Percentiles rank a stretch among this genome's conserved stretches.
Conservation (phyloP, 2,797 vertebrate genomes). For the Hyperoplus immaculatus region DNA sequence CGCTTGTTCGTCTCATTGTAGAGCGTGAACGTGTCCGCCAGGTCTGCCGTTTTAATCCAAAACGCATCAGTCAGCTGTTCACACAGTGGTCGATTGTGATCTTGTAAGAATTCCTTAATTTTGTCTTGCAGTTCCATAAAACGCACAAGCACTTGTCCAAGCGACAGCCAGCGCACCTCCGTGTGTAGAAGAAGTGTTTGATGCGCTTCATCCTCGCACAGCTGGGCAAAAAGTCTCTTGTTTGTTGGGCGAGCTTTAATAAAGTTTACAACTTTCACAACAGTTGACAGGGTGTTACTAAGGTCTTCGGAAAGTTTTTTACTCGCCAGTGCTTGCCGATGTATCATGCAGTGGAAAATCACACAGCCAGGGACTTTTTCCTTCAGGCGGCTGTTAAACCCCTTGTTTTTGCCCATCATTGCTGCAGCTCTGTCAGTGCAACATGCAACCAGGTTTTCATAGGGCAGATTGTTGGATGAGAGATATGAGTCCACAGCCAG, state of each 20-base stretch:
- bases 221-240: constrained; percentile 34
- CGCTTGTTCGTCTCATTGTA: constrained; percentile 11
- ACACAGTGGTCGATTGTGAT: constrained; percentile 8
- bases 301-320: constrained; percentile 35
- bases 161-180: neutral
- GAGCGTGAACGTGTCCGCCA: neutral
- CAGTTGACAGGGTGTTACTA: constrained; percentile 22
- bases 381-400: neutral
- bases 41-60: constrained; percentile 10
- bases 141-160: constrained; percentile 18
- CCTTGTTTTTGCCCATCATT: constrained; percentile 51
- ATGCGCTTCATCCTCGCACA: constrained; percentile 26
- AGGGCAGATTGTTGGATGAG: constrained; percentile 6
- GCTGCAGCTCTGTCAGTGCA: constrained; percentile 33
- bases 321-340: constrained; percentile 32
- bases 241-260: constrained; percentile 25
- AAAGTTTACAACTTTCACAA: constrained; percentile 34
- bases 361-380: constrained; percentile 24
- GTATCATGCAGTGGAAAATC: constrained; percentile 38
- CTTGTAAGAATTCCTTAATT: constrained; percentile 27
- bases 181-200: constrained; percentile 11
- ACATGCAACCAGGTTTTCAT: constrained; percentile 23
- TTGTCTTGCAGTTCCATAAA: constrained; percentile 40
- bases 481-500: constrained; percentile 28
- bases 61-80: constrained; percentile 11